These are phyloP conservation scores for Athalia cordata DNA, from an alignment of 2,888 invertebrate genomes.

Conservation along the genomic window DNA sequence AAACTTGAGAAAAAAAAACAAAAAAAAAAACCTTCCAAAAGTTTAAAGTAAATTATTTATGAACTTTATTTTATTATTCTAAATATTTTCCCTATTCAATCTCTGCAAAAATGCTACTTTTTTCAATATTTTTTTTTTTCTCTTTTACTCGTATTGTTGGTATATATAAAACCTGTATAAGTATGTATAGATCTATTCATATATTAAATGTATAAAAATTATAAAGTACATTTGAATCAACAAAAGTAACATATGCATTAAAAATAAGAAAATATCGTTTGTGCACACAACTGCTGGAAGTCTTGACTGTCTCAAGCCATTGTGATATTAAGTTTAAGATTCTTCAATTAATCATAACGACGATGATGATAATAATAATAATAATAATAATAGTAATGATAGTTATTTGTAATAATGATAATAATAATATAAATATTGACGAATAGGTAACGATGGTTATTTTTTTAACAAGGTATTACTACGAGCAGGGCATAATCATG, in stretches of 20 bases:
- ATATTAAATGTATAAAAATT: slow-evolving; percentile 23
- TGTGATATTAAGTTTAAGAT: slow-evolving; percentile 71
- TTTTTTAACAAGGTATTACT: slow-evolving; percentile 53
- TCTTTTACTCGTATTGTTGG: not conserved
- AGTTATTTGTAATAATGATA: slow-evolving; percentile 10
- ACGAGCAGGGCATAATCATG: slow-evolving; percentile 40
- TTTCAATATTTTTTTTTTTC: not conserved
- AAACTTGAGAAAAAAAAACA: not conserved
- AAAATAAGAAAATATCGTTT: slow-evolving; percentile 49
- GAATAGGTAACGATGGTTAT: slow-evolving; percentile 56
- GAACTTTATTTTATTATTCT: slow-evolving; percentile 8
- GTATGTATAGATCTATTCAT: not conserved
- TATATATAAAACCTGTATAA: slow-evolving; percentile 2
- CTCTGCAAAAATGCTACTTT: slow-evolving; percentile 13
- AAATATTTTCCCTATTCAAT: not conserved
- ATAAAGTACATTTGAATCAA: slow-evolving; percentile 12
- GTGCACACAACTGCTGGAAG: slow-evolving; percentile 65
- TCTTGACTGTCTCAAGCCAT: slow-evolving; percentile 70
- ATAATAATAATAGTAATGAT: slow-evolving; percentile 46
- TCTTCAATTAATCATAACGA: slow-evolving; percentile 51
- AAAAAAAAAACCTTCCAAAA: not conserved
- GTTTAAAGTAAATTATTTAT: not conserved
- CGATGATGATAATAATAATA: slow-evolving; percentile 50
- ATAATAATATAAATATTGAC: slow-evolving; percentile 31
- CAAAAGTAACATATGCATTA: not conserved